Percentiles rank a stretch among this genome's conserved stretches.
These are phyloP conservation scores for Poecilia latipinna DNA, from an alignment of 2,113 vertebrate genomes.

Conservation along the genomic window DNA sequence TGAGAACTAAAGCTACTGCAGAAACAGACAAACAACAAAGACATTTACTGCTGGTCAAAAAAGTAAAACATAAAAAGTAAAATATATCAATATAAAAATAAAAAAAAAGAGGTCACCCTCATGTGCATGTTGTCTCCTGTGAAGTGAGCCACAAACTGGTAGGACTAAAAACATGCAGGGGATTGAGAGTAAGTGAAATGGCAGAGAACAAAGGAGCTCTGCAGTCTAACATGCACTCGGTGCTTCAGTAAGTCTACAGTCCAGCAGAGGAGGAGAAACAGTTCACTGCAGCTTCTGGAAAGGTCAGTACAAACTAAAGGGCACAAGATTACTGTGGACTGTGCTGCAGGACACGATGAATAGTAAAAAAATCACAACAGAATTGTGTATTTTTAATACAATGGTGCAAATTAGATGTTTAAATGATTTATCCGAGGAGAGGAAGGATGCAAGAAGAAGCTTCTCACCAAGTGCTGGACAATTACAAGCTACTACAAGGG, in stretches of 20 bases:
- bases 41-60: conserved; percentile 10
- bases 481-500: conserved; percentile 56
- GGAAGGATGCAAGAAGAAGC: conserved; percentile 37
- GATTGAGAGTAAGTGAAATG: conserved; percentile 31
- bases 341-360: background rate
- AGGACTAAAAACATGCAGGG: conserved; percentile 59
- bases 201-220: conserved; percentile 37
- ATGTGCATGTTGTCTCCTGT: conserved; percentile 19
- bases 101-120: conserved; percentile 7
- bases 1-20: conserved; percentile 29
- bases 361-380: background rate
- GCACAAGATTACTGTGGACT: background rate
- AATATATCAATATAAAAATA: background rate
- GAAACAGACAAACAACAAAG: conserved; percentile 50
- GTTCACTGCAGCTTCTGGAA: conserved; percentile 41
- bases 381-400: background rate
- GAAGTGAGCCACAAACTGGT: background rate
- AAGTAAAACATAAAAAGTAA: conserved; percentile 16
- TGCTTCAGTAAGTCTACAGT: conserved; percentile 55
- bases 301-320: background rate
- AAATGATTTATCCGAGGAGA: background rate
- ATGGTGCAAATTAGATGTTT: background rate
- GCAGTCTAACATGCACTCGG: conserved; percentile 70
- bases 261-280: conserved; percentile 78
- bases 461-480: conserved; percentile 76